These are phyloP conservation scores for Linnaemya tessellans DNA, from an alignment of 2,888 invertebrate genomes.

Conservation along the genomic window DNA sequence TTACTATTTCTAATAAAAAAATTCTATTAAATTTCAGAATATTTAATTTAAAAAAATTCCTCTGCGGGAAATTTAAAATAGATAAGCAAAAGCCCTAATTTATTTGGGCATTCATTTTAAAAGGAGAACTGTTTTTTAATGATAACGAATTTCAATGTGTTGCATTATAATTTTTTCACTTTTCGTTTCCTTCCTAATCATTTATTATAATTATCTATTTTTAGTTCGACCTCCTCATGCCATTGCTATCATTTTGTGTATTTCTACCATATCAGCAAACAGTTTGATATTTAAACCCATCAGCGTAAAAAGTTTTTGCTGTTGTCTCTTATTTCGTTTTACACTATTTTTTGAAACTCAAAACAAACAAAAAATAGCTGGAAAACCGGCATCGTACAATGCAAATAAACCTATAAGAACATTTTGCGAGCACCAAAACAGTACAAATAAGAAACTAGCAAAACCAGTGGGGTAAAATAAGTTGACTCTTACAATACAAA, in stretches of 20 bases:
- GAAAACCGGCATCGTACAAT: slow-evolving; percentile 32
- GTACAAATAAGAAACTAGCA: slow-evolving; percentile 43
- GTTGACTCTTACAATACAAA: slow-evolving; percentile 1
- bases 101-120: no score
- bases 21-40: no score
- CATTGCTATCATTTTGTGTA: background rate
- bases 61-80: no score
- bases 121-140: no score
- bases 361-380: slow-evolving; percentile 5
- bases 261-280: background rate
- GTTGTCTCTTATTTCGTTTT: slow-evolving; percentile 20
- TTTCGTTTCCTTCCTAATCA: no score
- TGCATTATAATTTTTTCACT: no score
- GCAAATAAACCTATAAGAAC: slow-evolving; percentile 30
- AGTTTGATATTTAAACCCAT: slow-evolving; percentile 17
- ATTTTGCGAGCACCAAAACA: slow-evolving; percentile 50
- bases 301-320: slow-evolving; percentile 13
- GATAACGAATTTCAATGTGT: no score
- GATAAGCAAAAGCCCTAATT: no score
- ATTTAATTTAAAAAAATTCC: background rate
- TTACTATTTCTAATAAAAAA: no score
- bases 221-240: no score
- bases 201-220: no score
- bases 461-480: slow-evolving; percentile 12
- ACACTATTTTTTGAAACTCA: background rate